These are phyloP conservation scores for Hirudo medicinalis DNA, from an alignment of 1,140 invertebrate genomes.

Conservation along the genomic window DNA sequence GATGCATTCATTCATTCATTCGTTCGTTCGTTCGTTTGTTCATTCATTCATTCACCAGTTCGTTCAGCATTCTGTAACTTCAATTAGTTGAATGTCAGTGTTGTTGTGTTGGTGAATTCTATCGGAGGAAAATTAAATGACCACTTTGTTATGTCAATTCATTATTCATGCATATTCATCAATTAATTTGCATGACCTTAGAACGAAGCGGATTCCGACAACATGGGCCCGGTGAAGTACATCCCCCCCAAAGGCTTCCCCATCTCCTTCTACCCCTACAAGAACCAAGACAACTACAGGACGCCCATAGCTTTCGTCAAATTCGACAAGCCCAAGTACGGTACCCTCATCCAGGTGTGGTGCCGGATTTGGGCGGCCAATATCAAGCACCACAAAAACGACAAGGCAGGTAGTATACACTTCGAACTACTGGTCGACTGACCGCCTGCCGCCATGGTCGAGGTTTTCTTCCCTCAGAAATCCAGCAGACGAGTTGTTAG, in stretches of 20 bases:
- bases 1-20: no score
- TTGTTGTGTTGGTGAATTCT: no score
- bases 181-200: not conserved
- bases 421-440: slow-evolving; percentile 18
- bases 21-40: no score
- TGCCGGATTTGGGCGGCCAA: slow-evolving; percentile 17
- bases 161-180: no score
- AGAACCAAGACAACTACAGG: slow-evolving; percentile 17
- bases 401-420: slow-evolving; percentile 17
- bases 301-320: slow-evolving; percentile 12
- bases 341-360: slow-evolving; percentile 7
- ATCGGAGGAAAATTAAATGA: no score
- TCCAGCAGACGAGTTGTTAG: no score
- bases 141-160: no score
- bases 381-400: slow-evolving; percentile 19
- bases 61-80: no score
- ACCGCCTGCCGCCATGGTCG: not conserved
- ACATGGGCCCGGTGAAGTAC: slow-evolving; percentile 15
- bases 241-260: slow-evolving; percentile 7
- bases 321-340: slow-evolving; percentile 6
- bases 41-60: no score
- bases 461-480: no score
- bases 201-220: slow-evolving; percentile 18
- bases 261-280: slow-evolving; percentile 17
- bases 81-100: no score